These are phyloP conservation scores for Invenusta paracnida DNA, from an alignment of 2,888 invertebrate species.

Conservation along the genomic window DNA sequence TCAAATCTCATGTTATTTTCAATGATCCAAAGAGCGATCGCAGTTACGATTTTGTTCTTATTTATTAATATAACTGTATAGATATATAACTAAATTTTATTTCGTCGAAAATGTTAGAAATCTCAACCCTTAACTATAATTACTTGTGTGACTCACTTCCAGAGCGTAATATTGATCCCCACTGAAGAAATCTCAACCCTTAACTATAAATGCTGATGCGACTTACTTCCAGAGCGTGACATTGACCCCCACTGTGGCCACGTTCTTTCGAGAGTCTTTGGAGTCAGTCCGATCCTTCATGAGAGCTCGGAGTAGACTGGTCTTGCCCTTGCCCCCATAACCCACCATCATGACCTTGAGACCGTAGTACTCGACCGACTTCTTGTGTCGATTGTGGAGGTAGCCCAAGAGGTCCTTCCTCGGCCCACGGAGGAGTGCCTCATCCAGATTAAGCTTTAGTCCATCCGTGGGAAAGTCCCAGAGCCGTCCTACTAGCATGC, in stretches of 20 bases:
- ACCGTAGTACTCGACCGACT: conserved; percentile 55
- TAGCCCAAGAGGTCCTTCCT: conserved; percentile 53
- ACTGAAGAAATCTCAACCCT: no score
- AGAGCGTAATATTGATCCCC: conserved; percentile 55
- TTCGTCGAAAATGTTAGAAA: no score
- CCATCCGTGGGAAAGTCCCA: conserved; percentile 53
- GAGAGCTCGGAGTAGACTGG: conserved; percentile 53
- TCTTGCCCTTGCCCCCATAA: conserved; percentile 55
- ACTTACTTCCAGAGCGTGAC: conserved; percentile 56
- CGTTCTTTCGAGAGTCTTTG: neutral
- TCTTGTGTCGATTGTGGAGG: conserved; percentile 54
- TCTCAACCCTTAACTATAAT: no score
- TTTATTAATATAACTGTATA: no score
- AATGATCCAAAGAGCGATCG: no score
- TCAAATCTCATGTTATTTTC: no score
- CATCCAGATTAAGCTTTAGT: conserved; percentile 49
- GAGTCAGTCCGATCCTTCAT: conserved; percentile 48
- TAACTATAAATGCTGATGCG: no score
- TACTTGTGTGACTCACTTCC: conserved; percentile 55
- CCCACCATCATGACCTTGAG: conserved; percentile 59
- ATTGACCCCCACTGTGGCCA: conserved; percentile 55
- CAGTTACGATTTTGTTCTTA: no score
- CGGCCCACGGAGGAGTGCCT: conserved; percentile 48
- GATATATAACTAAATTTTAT: no score
- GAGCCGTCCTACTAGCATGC: conserved; percentile 50